phyloP scores from a whole-genome alignment of 1,140 invertebrate species.

The Drosophila santomea region DNA sequence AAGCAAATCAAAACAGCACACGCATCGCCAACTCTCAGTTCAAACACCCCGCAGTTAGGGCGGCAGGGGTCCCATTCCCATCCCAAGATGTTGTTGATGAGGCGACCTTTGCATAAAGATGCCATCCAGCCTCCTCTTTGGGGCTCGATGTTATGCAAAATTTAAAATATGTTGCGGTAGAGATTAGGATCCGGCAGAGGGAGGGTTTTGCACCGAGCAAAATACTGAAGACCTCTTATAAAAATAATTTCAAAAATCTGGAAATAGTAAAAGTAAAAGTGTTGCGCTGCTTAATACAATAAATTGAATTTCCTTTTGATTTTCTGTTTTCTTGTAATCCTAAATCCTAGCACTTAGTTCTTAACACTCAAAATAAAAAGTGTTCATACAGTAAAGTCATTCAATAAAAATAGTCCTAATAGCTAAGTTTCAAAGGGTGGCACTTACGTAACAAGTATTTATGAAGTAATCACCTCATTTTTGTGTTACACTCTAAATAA shows the following conservation, averaged over 20 bases:
- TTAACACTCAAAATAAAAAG: no score
- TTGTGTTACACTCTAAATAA: background rate
- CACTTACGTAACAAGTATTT: no score
- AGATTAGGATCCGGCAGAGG: slow-evolving; percentile 67
- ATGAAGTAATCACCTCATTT: no score
- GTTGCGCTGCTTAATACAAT: no score
- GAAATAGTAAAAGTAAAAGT: no score
- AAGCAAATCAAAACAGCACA: slow-evolving; percentile 71
- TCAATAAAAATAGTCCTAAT: no score
- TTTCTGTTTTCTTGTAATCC: no score
- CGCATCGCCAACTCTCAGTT: slow-evolving; percentile 46
- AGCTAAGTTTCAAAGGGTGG: no score
- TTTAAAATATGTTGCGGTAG: slow-evolving; percentile 74
- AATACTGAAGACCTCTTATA: background rate
- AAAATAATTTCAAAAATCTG: no score
- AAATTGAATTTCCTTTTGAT: no score
- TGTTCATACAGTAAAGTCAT: no score
- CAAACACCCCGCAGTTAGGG: slow-evolving; percentile 58
- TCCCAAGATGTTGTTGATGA: slow-evolving; percentile 52
- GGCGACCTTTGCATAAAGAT: slow-evolving; percentile 62
- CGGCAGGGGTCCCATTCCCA: slow-evolving; percentile 7
- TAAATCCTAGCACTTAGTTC: no score
- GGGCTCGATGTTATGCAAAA: slow-evolving; percentile 65
- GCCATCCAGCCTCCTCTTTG: slow-evolving; percentile 33
- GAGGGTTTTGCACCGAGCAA: slow-evolving; percentile 16